Evolutionary conservation across 2,113 vertebrate species (phyloP).

Genomic region (Scatophagus argus): DNA sequence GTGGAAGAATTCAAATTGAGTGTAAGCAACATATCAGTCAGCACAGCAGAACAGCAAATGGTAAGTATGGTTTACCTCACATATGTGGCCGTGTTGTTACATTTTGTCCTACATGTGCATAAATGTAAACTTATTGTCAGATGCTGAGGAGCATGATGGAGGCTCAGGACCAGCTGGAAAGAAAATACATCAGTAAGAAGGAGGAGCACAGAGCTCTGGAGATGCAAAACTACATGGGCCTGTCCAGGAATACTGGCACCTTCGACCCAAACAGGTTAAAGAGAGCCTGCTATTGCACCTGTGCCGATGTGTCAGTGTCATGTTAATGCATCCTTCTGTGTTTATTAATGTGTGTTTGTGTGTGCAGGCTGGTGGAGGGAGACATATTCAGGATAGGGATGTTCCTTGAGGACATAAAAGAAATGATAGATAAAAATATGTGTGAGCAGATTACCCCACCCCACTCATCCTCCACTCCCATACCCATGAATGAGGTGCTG

Average conservation of each 20-base stretch:
- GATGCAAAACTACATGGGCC: conserved; percentile 85
- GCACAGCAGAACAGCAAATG: conserved; percentile 83
- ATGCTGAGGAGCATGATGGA: conserved; percentile 87
- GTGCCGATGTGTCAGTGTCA: neutral
- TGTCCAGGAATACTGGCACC: conserved; percentile 77
- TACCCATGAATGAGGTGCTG: conserved; percentile 12
- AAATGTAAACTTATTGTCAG: conserved; percentile 66
- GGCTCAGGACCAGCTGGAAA: conserved; percentile 87
- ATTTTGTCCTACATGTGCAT: neutral
- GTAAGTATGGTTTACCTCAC: conserved; percentile 74
- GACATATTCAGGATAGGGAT: conserved; percentile 90
- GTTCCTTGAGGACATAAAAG: conserved; percentile 88
- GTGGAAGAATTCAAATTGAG: conserved; percentile 88
- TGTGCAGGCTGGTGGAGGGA: conserved; percentile 87
- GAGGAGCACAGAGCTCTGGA: conserved; percentile 86
- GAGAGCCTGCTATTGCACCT: neutral
- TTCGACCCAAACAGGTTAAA: conserved; percentile 91
- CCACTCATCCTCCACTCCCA: conserved; percentile 70
- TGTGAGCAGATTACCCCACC: conserved; percentile 70
- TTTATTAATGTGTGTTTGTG: neutral
- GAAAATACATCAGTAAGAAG: conserved; percentile 87
- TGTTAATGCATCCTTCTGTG: neutral
- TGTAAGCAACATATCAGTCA: conserved; percentile 71
- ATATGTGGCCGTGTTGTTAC: no score
- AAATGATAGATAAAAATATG: conserved; percentile 83